Percentiles rank a stretch among this genome's conserved stretches.
These are phyloP conservation scores for Eupleurogrammus muticus DNA, from an alignment of 2,797 vertebrate genomes.

Conservation along the genomic window DNA sequence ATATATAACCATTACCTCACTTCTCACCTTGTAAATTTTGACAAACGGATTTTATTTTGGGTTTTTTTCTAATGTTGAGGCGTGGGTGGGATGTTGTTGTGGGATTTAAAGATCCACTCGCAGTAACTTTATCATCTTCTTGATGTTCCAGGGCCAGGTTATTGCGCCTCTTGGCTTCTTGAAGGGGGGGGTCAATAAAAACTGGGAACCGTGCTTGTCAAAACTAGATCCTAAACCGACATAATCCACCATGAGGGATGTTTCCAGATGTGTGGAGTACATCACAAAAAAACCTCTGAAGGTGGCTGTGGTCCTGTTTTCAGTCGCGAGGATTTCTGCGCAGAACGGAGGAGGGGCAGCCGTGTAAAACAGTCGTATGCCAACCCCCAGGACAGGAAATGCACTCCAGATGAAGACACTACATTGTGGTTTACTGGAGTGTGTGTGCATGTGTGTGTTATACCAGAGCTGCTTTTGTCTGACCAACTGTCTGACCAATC, in stretches of 20 bases:
- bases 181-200: constrained; percentile 32
- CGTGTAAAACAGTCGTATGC: constrained; percentile 55
- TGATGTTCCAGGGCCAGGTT: constrained; percentile 50
- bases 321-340: constrained; percentile 33
- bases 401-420: constrained; percentile 72
- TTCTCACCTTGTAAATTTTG: constrained; percentile 58
- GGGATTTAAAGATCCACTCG: constrained; percentile 30
- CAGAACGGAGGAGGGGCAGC: constrained; percentile 23
- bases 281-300: constrained; percentile 13
- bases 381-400: constrained; percentile 70
- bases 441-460: constrained; percentile 22
- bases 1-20: constrained; percentile 22
- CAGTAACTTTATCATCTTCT: constrained; percentile 45
- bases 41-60: constrained; percentile 13
- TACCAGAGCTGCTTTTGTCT: neutral
- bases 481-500: neutral
- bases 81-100: constrained; percentile 32
- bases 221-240: constrained; percentile 44
- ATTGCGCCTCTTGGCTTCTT: constrained; percentile 36
- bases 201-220: constrained; percentile 46
- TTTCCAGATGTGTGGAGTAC: constrained; percentile 59
- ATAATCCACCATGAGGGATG: constrained; percentile 53
- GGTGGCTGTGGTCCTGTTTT: constrained; percentile 9
- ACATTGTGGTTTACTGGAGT: constrained; percentile 51
- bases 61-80: constrained; percentile 20